Conservation (phyloP, 2,888 invertebrate species). For the Dascillus cervinus region DNA sequence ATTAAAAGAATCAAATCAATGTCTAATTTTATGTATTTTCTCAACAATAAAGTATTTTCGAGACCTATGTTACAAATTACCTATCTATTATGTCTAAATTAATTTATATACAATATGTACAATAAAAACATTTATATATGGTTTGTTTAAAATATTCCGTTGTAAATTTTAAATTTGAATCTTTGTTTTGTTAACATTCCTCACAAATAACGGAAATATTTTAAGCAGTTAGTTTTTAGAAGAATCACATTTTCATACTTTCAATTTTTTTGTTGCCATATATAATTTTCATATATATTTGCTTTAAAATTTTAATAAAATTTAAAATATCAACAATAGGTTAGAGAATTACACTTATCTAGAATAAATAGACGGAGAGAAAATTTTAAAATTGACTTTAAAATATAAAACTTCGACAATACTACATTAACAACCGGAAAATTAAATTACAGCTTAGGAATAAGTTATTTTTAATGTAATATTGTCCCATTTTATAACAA, state of each 20-base stretch:
- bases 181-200: background rate
- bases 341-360: constrained; percentile 34
- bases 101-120: constrained; percentile 38
- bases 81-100: constrained; percentile 26
- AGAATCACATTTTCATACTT: too few relatives aligned
- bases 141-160: constrained; percentile 34
- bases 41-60: constrained; percentile 39
- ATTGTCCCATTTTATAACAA: constrained; percentile 19
- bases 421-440: constrained; percentile 17
- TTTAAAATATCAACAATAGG: constrained; percentile 42
- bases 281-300: constrained; percentile 12
- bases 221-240: constrained; percentile 27
- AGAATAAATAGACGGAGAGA: constrained; percentile 37
- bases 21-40: too few relatives aligned
- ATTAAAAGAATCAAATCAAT: too few relatives aligned
- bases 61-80: constrained; percentile 39
- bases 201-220: constrained; percentile 27
- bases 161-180: constrained; percentile 9
- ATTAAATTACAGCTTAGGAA: constrained; percentile 8
- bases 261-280: constrained; percentile 24
- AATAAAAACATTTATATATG: constrained; percentile 23
- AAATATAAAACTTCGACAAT: constrained; percentile 25
- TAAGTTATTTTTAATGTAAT: constrained; percentile 17
- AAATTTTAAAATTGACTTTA: constrained; percentile 38
- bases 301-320: constrained; percentile 35